A percentile compares a stretch with the other conserved stretches of the same genome.
phyloP scores from a whole-genome alignment of 1,140 invertebrate genomes.

The Chrysopa pallens region DNA sequence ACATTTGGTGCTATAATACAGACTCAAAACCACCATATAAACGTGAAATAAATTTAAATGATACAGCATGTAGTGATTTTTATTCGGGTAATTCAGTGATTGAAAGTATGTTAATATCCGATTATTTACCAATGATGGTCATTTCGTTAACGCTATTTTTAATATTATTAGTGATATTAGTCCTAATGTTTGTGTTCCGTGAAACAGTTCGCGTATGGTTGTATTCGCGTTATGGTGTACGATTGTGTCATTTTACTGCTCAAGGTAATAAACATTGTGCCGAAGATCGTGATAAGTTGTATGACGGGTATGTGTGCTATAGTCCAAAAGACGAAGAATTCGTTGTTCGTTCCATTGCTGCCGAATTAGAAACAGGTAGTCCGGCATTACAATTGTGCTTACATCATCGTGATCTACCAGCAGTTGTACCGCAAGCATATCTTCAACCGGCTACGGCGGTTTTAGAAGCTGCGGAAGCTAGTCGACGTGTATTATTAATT shows the following conservation, averaged over 20 bases:
- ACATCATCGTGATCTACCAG: conserved; percentile 63
- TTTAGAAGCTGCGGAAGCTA: conserved; percentile 71
- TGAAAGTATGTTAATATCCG: conserved; percentile 63
- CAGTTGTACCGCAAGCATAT: conserved; percentile 39
- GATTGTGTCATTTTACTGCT: conserved; percentile 43
- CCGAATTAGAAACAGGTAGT: conserved; percentile 61
- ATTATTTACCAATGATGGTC: conserved; percentile 70
- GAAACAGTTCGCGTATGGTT: conserved; percentile 73
- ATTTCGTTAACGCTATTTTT: conserved; percentile 57
- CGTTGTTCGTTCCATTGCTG: conserved; percentile 63
- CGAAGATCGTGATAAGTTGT: conserved; percentile 68
- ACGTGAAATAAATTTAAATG: conserved; percentile 60
- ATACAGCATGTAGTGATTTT: conserved; percentile 65
- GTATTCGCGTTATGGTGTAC: conserved; percentile 68
- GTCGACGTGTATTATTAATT: conserved; percentile 58
- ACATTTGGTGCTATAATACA: conserved; percentile 64
- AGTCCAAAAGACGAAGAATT: conserved; percentile 84
- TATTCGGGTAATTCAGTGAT: conserved; percentile 65
- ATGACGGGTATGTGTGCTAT: conserved; percentile 86
- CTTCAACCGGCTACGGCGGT: conserved; percentile 59
- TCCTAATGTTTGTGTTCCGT: conserved; percentile 66
- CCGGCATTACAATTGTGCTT: conserved; percentile 68
- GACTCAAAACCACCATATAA: conserved; percentile 50
- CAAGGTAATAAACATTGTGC: conserved; percentile 27
- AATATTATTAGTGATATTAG: conserved; percentile 47